Conservation (phyloP, 2,888 invertebrate genomes). For the Philhelius pedissequus region DNA sequence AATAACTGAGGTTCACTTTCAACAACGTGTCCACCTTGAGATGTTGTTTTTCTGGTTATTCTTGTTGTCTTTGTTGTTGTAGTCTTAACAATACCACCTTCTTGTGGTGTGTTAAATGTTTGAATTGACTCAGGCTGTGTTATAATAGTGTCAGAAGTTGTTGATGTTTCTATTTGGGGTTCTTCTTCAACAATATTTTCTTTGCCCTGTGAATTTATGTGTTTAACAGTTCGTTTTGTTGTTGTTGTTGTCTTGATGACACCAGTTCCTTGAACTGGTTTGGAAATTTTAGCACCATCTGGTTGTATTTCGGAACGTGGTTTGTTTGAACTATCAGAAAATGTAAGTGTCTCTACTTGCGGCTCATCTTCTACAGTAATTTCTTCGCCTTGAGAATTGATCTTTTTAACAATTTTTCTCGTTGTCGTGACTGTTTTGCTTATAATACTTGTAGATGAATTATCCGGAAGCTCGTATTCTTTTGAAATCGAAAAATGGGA, state of each 20-base stretch:
- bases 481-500: neutral
- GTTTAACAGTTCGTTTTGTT: constrained; percentile 74
- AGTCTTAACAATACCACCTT: constrained; percentile 74
- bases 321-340: neutral
- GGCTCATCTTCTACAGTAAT: neutral
- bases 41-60: constrained; percentile 74
- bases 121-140: neutral
- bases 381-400: constrained; percentile 61
- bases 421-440: constrained; percentile 69
- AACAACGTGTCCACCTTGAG: constrained; percentile 71
- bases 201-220: constrained; percentile 70
- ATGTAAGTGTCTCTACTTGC: neutral
- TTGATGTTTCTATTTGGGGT: constrained; percentile 50
- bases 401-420: constrained; percentile 60
- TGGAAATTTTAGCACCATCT: neutral
- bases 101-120: neutral
- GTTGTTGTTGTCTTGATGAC: constrained; percentile 76
- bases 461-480: neutral
- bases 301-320: neutral
- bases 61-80: constrained; percentile 76
- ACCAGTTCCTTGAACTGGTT: constrained; percentile 67
- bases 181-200: constrained; percentile 69
- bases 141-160: neutral
- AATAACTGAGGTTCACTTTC: constrained; percentile 35
- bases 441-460: constrained; percentile 24